A percentile compares a stretch with the other conserved stretches of the same genome.
Conservation (phyloP, 2,113 vertebrate species). For the Mohoua ochrocephala region DNA sequence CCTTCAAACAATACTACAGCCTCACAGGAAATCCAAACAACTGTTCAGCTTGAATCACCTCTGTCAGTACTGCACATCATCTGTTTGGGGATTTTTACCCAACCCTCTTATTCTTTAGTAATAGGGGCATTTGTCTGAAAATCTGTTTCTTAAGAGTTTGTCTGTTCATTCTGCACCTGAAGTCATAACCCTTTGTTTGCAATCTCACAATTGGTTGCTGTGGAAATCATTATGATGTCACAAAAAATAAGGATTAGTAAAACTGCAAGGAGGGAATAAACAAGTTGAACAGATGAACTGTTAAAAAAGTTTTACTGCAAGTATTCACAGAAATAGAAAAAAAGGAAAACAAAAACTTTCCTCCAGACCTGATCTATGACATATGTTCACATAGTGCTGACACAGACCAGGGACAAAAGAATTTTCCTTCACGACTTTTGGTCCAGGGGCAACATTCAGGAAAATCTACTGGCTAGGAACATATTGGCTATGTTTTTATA, state of each 20-base stretch:
- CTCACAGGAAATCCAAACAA: not conserved
- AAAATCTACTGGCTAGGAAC: not conserved
- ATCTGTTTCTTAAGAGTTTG: not conserved
- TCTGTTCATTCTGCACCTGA: not conserved
- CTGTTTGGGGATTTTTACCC: not conserved
- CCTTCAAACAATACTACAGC: not conserved
- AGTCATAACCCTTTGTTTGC: not conserved
- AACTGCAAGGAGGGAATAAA: conserved; percentile 2
- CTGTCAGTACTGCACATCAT: not conserved
- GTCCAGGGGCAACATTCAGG: not conserved
- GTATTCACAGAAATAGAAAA: not conserved
- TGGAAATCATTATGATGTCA: conserved; percentile 9
- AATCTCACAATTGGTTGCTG: not conserved
- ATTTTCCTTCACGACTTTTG: not conserved
- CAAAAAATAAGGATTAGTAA: not conserved
- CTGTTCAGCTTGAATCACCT: not conserved
- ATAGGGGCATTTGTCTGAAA: not conserved
- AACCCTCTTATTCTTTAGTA: not conserved
- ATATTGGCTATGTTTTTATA: not conserved
- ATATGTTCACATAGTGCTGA: not conserved
- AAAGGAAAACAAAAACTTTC: not conserved
- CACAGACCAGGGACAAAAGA: not conserved
- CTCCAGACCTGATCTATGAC: not conserved
- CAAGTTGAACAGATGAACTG: not conserved
- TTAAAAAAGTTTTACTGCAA: not conserved